Percentiles rank a stretch among this genome's conserved stretches.
phyloP scores from a whole-genome alignment of 2,797 vertebrate species.

The Buphagus erythrorhynchus region DNA sequence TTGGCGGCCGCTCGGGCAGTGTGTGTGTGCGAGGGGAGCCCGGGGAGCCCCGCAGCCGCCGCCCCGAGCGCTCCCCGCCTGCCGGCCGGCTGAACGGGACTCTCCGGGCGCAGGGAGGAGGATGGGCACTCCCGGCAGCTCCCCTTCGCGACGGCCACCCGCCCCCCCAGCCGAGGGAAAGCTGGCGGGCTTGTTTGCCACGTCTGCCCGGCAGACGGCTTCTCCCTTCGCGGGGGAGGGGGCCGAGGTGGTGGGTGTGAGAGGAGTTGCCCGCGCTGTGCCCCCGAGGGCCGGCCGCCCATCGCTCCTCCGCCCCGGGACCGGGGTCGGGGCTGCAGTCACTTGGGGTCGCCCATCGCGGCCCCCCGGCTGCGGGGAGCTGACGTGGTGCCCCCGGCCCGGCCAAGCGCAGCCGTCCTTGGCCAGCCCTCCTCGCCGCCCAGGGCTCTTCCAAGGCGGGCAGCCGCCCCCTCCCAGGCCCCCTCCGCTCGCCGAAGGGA shows the following conservation, averaged over 20 bases:
- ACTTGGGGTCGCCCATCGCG: neutral
- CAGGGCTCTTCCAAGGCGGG: neutral
- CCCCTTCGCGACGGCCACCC: neutral
- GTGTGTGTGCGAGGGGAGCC: neutral
- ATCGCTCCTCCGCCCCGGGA: neutral
- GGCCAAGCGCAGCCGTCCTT: neutral
- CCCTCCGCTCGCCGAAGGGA: neutral
- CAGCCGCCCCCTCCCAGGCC: neutral
- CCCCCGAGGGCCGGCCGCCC: neutral
- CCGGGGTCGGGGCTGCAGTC: neutral
- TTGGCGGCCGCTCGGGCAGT: neutral
- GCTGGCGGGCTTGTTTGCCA: neutral
- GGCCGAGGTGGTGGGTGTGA: neutral
- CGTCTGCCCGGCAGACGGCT: neutral
- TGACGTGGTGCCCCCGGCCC: constrained; percentile 10
- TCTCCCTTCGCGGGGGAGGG: neutral
- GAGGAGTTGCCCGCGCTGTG: neutral
- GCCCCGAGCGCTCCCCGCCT: neutral
- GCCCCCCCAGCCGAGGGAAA: neutral
- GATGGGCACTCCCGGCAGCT: neutral
- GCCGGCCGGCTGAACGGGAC: neutral
- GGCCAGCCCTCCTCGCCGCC: neutral
- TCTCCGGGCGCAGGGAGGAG: neutral
- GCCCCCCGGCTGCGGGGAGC: neutral
- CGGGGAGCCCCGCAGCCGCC: neutral